Evolutionary conservation across 2,113 vertebrate genomes (phyloP).

Genomic region (Patagioenas fasciata): DNA sequence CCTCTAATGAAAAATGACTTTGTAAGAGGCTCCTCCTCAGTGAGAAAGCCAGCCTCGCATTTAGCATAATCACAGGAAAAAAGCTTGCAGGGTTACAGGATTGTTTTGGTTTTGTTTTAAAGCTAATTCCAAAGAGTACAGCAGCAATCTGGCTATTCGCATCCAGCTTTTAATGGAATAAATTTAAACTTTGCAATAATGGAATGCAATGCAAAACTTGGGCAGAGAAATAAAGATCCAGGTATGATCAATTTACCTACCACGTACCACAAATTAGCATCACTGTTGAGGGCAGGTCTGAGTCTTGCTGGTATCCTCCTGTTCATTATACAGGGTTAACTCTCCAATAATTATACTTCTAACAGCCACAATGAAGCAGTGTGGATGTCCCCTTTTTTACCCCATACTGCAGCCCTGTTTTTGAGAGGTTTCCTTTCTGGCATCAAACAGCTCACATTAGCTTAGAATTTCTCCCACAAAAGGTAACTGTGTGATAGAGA

Average conservation of each 20-base stretch:
- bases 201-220: background rate
- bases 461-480: background rate
- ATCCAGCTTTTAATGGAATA: background rate
- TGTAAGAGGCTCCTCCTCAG: background rate
- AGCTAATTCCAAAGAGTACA: background rate
- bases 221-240: background rate
- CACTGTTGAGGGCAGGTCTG: accelerated
- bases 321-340: background rate
- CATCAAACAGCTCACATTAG: background rate
- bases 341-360: background rate
- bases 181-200: background rate
- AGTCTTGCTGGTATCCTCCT: background rate
- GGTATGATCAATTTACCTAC: background rate
- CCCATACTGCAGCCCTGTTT: background rate
- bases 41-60: background rate
- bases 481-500: background rate
- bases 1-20: background rate
- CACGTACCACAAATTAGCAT: background rate
- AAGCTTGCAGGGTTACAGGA: background rate
- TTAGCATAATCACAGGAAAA: background rate
- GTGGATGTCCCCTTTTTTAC: background rate
- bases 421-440: background rate
- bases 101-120: background rate
- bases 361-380: background rate
- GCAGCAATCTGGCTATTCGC: background rate